Evolutionary conservation across 2,888 invertebrate species (phyloP), one percentile per base, ranked within the genome.

Genomic region (Drosophila pseudotalamancana): DNA sequence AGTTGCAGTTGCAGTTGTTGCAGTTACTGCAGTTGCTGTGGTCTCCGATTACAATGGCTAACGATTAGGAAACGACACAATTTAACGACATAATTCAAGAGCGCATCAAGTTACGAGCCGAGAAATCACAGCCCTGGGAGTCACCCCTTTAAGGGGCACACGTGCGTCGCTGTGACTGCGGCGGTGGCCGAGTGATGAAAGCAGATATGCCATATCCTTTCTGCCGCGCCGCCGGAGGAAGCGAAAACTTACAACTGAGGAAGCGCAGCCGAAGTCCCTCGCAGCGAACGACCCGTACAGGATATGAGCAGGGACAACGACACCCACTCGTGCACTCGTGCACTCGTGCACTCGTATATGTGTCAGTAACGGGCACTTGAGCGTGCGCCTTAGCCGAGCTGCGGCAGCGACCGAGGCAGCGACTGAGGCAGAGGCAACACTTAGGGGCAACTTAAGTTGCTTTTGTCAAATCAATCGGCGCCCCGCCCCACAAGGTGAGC

Each of bases 201-300:
- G 87, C 77, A 82, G 88, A 88, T 84, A 84, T 84, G 77, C 51
- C 77, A 88, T 88, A 88, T 88, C 89, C 88, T 88, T 79, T 84
- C 59, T 72, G 76, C 72, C 87, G 85, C 88, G 73, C 56, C 51
- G 62, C 69, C 29, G 4, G 46, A 83, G 84, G 86, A 84, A 86
- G 84, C 84, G 88, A 88, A 88, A 88, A 87, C 88, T 85, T 88
- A 88, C 88, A 88, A 88, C 83, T 89, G 86, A 88, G 88, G 88
- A 88, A 88, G 87, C 88, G 75, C 69, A 67, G 46, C n/a, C 48
- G 14, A 34, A 14, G 31, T 21, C 48, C 6, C n/a, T n/a, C n/a
- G n/a, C 34, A 4, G 18, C n/a, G n/a, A 19, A 16, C 57, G 40
- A 18, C 32, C 35, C 39, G 56, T 57, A 81, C 84, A 81, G 84